Evolutionary conservation across 2,888 invertebrate genomes (phyloP).

Genomic region (Strigamia transsilvanica): DNA sequence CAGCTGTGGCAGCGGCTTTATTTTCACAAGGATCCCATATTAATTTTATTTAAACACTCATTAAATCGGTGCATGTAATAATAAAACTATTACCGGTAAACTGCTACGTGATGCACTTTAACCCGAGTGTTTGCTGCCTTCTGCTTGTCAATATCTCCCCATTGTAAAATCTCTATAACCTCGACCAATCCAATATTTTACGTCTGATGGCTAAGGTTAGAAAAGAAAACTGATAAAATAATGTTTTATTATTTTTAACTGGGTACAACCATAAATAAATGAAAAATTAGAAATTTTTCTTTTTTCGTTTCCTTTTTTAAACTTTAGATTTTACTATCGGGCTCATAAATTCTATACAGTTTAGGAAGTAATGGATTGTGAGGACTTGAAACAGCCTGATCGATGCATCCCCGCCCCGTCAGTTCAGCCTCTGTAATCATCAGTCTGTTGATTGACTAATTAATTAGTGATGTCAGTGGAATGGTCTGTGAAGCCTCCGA

Average conservation of each 20-base stretch:
- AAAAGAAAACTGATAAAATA: neutral
- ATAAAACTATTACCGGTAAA: neutral
- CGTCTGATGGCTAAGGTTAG: neutral
- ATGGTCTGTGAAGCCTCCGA: neutral
- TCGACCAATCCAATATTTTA: neutral
- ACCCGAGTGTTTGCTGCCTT: neutral
- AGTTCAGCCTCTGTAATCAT: constrained; percentile 28
- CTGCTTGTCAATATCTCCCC: neutral
- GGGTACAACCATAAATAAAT: neutral
- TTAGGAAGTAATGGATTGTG: neutral
- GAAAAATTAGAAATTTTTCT: neutral
- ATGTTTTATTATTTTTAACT: neutral
- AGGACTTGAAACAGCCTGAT: constrained; percentile 12
- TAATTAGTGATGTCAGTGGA: constrained; percentile 11
- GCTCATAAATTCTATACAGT: neutral
- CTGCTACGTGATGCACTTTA: neutral
- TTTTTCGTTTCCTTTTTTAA: neutral
- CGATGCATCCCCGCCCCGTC: constrained; percentile 29
- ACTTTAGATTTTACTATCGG: neutral
- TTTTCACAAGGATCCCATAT: neutral
- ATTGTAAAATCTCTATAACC: neutral
- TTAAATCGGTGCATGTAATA: neutral
- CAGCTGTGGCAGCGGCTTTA: constrained; percentile 8
- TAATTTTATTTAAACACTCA: neutral
- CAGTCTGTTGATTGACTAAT: constrained; percentile 39